Evolutionary conservation across 2,888 invertebrate species (phyloP).

Genomic region (Cryptus viduatorius): DNA sequence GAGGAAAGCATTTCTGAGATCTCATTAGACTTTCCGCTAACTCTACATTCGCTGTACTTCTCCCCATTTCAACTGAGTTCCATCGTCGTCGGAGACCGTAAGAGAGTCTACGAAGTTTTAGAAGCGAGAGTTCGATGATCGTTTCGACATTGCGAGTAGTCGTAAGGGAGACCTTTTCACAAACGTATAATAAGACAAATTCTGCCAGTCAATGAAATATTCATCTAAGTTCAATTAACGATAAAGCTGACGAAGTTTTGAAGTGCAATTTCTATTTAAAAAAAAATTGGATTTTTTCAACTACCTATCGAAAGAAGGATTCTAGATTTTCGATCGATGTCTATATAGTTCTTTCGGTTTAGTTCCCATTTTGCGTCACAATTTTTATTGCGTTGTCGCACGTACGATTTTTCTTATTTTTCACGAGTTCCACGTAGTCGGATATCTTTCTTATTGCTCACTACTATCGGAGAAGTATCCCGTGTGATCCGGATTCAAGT

Average conservation of each 20-base stretch:
- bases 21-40: constrained; percentile 43
- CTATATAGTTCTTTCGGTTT: neutral
- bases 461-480: constrained; percentile 47
- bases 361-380: neutral
- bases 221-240: neutral
- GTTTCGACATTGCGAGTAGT: neutral
- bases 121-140: constrained; percentile 10
- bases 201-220: neutral
- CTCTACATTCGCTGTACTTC: constrained; percentile 15
- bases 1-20: constrained; percentile 17
- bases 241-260: neutral
- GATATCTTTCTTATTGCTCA: constrained; percentile 70
- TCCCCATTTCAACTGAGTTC: constrained; percentile 2
- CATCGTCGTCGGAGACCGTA: neutral
- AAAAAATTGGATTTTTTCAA: neutral
- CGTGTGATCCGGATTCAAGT: constrained; percentile 65
- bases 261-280: neutral
- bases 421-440: constrained; percentile 64
- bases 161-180: neutral
- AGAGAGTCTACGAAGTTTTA: constrained; percentile 15
- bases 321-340: neutral
- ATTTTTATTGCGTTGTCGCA: neutral
- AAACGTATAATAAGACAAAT: neutral
- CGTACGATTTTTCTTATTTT: constrained; percentile 53
- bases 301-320: no score